phyloP scores from a whole-genome alignment of 2,113 vertebrate species.

The Gavialis gangeticus region DNA sequence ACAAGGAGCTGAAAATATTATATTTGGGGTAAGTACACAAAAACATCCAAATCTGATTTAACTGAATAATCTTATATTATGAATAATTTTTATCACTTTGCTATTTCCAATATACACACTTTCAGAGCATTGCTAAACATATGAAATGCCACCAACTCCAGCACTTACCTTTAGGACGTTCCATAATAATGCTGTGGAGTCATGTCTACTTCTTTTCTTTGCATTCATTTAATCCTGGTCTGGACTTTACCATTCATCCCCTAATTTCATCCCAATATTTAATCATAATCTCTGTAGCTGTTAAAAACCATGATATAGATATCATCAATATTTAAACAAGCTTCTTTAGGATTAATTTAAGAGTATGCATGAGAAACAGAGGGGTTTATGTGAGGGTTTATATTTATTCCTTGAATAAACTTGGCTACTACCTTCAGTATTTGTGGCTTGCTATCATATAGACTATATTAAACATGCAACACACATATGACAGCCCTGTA shows the following conservation, averaged over 20 bases:
- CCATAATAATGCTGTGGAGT: neutral
- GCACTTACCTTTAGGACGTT: neutral
- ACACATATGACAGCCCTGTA: neutral
- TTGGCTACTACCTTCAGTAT: neutral
- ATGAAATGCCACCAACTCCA: neutral
- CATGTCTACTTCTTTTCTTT: neutral
- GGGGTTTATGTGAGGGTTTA: neutral
- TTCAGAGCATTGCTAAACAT: neutral
- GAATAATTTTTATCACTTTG: neutral
- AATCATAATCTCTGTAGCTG: neutral
- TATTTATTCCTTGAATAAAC: constrained; percentile 5
- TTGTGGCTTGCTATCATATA: neutral
- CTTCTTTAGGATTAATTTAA: neutral
- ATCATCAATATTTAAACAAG: neutral
- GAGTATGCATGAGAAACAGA: neutral
- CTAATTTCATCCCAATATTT: neutral
- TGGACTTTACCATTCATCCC: neutral
- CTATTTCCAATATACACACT: neutral
- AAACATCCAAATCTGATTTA: neutral
- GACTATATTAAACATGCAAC: neutral
- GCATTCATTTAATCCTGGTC: neutral
- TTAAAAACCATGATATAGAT: neutral
- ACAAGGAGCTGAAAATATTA: constrained; percentile 16
- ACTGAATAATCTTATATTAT: neutral
- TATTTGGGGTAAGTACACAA: constrained; percentile 9